Conservation (phyloP, 1,140 invertebrate species). For the Amyelois transitella region DNA sequence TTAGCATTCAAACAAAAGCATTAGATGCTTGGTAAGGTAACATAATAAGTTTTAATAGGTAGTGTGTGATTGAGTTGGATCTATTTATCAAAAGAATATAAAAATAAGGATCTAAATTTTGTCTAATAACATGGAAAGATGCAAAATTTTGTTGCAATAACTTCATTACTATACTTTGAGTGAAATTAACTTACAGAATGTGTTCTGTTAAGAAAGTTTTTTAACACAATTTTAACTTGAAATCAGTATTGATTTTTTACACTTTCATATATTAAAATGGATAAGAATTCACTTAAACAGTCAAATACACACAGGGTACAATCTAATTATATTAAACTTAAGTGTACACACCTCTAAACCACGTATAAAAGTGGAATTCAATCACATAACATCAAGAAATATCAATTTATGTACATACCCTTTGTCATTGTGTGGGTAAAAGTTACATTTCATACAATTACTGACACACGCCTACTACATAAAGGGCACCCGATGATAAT, state of each 20-base stretch:
- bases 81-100: too few relatives aligned
- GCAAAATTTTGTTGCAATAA: too few relatives aligned
- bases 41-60: too few relatives aligned
- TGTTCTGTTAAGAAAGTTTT: not conserved
- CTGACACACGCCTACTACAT: constrained; percentile 44
- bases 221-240: not conserved
- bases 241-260: not conserved
- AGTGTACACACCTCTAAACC: not conserved
- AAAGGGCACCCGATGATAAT: constrained; percentile 39
- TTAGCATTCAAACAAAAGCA: too few relatives aligned
- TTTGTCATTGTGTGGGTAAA: constrained; percentile 18
- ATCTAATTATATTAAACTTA: not conserved
- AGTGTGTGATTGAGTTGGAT: too few relatives aligned
- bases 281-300: not conserved
- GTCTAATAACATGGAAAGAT: too few relatives aligned
- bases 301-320: not conserved
- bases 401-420: constrained; percentile 23
- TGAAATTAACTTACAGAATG: too few relatives aligned
- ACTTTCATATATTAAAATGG: not conserved
- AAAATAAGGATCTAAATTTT: too few relatives aligned
- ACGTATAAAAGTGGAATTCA: not conserved
- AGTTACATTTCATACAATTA: constrained; percentile 37
- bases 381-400: not conserved
- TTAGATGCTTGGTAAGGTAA: too few relatives aligned
- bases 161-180: too few relatives aligned